phyloP scores from a whole-genome alignment of 1,140 invertebrate genomes.

The Drosophila ogumai region DNA sequence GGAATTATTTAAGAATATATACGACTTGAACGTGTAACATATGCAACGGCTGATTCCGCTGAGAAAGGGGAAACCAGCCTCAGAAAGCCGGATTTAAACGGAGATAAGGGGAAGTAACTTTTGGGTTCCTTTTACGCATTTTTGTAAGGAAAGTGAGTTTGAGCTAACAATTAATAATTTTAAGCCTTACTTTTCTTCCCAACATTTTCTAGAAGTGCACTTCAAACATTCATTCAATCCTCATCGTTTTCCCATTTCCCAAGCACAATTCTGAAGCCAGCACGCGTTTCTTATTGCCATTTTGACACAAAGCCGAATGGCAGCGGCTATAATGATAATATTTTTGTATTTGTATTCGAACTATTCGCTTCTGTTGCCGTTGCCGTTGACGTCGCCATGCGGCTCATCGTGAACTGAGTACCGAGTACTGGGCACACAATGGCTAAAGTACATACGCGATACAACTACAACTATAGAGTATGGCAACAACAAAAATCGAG shows the following conservation, averaged over 20 bases:
- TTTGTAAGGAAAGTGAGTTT: too few species aligned
- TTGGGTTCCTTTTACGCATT: background rate
- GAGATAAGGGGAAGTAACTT: constrained; percentile 6
- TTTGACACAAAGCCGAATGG: constrained; percentile 33
- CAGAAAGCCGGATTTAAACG: background rate
- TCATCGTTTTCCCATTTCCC: constrained; percentile 25
- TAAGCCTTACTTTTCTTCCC: background rate
- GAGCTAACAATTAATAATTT: background rate
- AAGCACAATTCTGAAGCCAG: constrained; percentile 12
- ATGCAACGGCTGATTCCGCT: constrained; percentile 5
- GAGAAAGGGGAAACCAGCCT: constrained; percentile 8
- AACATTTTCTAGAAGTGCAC: background rate
- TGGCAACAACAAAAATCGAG: constrained; percentile 51
- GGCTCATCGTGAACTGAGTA: constrained; percentile 77
- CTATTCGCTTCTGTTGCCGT: constrained; percentile 41
- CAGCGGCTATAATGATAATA: constrained; percentile 43
- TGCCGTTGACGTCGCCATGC: constrained; percentile 57
- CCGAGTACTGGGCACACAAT: constrained; percentile 80
- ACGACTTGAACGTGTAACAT: constrained; percentile 12
- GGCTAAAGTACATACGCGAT: constrained; percentile 75
- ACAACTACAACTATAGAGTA: constrained; percentile 39
- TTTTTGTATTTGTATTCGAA: constrained; percentile 46
- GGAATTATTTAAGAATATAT: constrained; percentile 30
- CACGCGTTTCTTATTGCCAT: constrained; percentile 35
- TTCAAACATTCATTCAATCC: constrained; percentile 22